Evolutionary conservation across 2,797 vertebrate genomes (phyloP).

Genomic region (Rhynchonycteris naso): DNA sequence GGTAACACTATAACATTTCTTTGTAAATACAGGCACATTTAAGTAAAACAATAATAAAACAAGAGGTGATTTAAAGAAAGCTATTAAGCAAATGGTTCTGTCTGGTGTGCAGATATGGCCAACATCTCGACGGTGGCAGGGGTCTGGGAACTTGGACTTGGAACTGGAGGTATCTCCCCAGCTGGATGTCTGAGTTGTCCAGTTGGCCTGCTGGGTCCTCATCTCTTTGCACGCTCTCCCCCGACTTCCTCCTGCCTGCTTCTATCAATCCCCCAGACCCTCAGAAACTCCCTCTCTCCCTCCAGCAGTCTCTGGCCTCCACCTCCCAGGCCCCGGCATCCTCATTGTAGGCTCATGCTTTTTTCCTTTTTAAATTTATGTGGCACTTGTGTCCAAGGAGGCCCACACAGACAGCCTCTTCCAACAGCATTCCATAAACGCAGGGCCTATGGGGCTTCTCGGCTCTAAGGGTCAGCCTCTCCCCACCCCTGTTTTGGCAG

Average conservation of each 20-base stretch:
- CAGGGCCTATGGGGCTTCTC: not conserved
- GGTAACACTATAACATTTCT: slow-evolving; percentile 61
- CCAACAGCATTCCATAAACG: not conserved
- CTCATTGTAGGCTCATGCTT: not conserved
- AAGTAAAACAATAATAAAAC: slow-evolving; percentile 53
- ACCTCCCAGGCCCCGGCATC: not conserved
- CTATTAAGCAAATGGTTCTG: not conserved
- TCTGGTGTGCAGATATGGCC: not conserved
- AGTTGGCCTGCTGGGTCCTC: not conserved
- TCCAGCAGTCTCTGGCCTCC: not conserved
- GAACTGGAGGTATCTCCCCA: not conserved
- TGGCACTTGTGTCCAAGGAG: not conserved
- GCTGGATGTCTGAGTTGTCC: not conserved
- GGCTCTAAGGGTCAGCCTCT: not conserved
- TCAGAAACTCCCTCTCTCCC: not conserved
- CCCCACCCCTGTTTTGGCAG: not conserved
- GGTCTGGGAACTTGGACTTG: not conserved
- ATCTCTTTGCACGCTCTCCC: not conserved
- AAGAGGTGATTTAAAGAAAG: slow-evolving; percentile 59
- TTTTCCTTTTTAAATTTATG: not conserved
- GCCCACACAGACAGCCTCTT: not conserved
- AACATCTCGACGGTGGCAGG: not conserved
- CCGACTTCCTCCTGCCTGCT: not conserved
- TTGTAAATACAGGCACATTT: slow-evolving; percentile 61
- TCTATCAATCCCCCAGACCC: not conserved